Evolutionary conservation across 2,113 vertebrate species (phyloP), one percentile per base, ranked within the genome.

Genomic region (Engraulis encrasicolus): DNA sequence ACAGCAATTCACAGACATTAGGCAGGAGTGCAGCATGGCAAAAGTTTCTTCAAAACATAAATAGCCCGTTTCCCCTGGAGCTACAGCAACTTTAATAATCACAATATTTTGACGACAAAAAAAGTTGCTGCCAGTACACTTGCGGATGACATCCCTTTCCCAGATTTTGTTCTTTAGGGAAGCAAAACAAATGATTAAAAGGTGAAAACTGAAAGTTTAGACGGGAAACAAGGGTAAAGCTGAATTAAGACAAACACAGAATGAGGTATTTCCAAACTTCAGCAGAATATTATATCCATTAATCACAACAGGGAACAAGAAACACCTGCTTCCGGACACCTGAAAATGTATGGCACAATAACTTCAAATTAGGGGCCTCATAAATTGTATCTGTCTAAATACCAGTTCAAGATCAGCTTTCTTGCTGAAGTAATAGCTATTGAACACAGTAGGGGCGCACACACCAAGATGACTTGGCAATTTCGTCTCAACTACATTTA

Each of bases 201-300:
- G 27, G 66, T 74, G 17, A 74, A 74, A 74, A 74, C 2, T 12
- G 31, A 15, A 31, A 9, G 2, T 9, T n/a, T 58, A 71, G 14
- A 1, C 11, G 15, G 2, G 61, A 71, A 27, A 71, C 61, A 71
- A 34, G 61, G n/a, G 11, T 74, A 74, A 74, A 74, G 66, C 31
- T 74, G 11, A 34, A 74, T 74, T 74, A 74, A 74, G 66, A 74
- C 31, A 36, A 74, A 74, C 66, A 74, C 31, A 15, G 2, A 34
- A 74, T 36, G 66, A 74, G 66, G 66, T 74, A 74, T 74, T 74
- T 34, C 31, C 66, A 74, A 74, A 74, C 31, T 17, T 74, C 66
- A 66, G 54, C n/a, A 58, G 54, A 27, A 31, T 14, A 66, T 74
- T 34, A 74, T 58, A 58, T 58, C 54, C 54, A 58, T 74, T 66